A percentile compares a stretch with the other conserved stretches of the same genome.
Conservation (phyloP, 2,113 vertebrate genomes). For the Pelecanoides urinatrix region DNA sequence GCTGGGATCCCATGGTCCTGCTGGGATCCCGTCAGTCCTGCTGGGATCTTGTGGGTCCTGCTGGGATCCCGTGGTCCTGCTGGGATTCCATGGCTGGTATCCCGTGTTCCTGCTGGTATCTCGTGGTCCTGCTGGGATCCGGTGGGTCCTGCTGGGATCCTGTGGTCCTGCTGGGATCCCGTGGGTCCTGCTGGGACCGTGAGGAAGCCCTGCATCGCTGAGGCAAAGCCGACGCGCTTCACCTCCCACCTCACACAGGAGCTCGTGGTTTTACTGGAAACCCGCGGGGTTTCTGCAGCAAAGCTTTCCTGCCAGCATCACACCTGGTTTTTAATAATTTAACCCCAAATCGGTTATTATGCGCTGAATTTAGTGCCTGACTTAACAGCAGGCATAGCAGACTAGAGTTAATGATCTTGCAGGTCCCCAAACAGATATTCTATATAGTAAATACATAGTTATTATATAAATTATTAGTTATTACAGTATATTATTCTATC, state of each 20-base stretch:
- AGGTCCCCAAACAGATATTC: background rate
- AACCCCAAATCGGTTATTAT: background rate
- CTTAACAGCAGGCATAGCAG: background rate
- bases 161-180: background rate
- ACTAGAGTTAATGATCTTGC: too few relatives aligned
- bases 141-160: background rate
- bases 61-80: background rate
- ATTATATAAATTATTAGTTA: too few relatives aligned
- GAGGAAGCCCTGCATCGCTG: background rate
- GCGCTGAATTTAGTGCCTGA: accelerated
- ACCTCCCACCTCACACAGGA: background rate
- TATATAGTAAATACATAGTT: background rate
- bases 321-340: background rate
- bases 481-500: too few relatives aligned
- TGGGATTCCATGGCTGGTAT: too few relatives aligned
- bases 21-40: background rate
- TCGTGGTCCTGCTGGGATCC: background rate
- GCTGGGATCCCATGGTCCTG: background rate
- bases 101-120: too few relatives aligned
- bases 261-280: background rate
- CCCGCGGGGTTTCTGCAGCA: accelerated
- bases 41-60: background rate
- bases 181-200: background rate
- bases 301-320: background rate
- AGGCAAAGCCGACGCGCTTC: background rate